Conservation (phyloP, 2,797 vertebrate genomes). For the Peromyscus eremicus region DNA sequence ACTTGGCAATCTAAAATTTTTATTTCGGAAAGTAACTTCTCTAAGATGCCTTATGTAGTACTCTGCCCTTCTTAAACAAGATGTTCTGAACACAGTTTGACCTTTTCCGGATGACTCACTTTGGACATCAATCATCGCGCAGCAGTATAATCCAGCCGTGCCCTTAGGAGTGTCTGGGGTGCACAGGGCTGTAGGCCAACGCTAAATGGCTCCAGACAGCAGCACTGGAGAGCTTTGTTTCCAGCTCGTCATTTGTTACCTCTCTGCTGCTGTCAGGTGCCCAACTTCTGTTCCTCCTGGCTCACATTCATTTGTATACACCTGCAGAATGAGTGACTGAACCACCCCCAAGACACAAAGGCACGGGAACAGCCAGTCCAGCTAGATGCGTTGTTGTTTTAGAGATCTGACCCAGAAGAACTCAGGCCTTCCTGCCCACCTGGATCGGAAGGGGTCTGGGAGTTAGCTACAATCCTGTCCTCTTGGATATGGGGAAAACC, state of each 20-base stretch:
- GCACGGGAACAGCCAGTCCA: not conserved
- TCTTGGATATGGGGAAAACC: not conserved
- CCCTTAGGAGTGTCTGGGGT: constrained; percentile 19
- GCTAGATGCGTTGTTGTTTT: not conserved
- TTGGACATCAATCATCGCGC: constrained; percentile 60
- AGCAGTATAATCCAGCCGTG: not conserved
- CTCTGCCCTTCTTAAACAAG: constrained; percentile 71
- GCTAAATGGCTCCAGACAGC: constrained; percentile 37
- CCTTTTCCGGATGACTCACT: constrained; percentile 70
- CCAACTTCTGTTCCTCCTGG: not conserved
- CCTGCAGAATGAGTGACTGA: not conserved
- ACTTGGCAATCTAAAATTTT: constrained; percentile 28
- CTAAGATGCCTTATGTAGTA: constrained; percentile 59
- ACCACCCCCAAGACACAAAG: not conserved
- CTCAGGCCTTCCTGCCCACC: not conserved
- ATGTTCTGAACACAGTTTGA: constrained; percentile 69
- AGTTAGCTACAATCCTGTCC: not conserved
- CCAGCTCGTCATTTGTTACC: constrained; percentile 12
- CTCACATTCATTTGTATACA: not conserved
- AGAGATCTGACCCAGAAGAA: not conserved
- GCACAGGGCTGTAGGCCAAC: not conserved
- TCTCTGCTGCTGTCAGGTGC: not conserved
- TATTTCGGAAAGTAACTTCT: constrained; percentile 68
- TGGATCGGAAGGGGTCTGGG: not conserved
- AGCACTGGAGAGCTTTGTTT: not conserved